Evolutionary conservation across 2,113 vertebrate genomes (phyloP).

Genomic region (Eolophus roseicapilla): DNA sequence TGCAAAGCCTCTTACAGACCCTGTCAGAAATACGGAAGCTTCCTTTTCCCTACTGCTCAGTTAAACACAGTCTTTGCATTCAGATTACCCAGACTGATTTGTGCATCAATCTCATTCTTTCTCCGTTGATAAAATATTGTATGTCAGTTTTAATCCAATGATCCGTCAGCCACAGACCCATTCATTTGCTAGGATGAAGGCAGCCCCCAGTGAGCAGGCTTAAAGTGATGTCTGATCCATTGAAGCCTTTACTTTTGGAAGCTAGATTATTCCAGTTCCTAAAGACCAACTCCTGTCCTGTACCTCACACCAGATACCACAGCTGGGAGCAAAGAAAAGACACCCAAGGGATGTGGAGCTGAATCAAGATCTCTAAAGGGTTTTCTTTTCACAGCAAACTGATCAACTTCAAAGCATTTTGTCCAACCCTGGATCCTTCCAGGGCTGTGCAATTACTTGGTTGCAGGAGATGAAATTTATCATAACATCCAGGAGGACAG

Average conservation of each 20-base stretch:
- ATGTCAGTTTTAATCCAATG: constrained; percentile 29
- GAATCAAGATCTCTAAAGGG: neutral
- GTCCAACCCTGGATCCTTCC: neutral
- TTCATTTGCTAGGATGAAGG: constrained; percentile 8
- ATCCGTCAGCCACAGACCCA: constrained; percentile 18
- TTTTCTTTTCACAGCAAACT: neutral
- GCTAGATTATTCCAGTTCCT: neutral
- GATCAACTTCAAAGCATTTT: neutral
- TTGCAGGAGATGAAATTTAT: neutral
- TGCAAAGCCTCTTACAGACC: constrained; percentile 37
- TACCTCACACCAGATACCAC: neutral
- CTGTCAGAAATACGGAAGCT: neutral
- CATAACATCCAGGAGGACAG: neutral
- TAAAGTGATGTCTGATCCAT: neutral
- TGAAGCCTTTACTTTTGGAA: neutral
- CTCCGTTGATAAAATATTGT: constrained; percentile 21
- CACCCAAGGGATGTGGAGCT: neutral
- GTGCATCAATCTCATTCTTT: constrained; percentile 33
- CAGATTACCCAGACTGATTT: neutral
- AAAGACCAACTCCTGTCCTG: neutral
- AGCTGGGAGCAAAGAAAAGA: neutral
- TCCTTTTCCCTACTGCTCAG: constrained; percentile 20
- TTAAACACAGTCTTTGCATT: constrained; percentile 48
- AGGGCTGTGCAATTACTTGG: neutral
- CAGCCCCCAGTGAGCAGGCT: neutral